phyloP scores from a whole-genome alignment of 2,888 invertebrate species.

The Thalpophila matura region DNA sequence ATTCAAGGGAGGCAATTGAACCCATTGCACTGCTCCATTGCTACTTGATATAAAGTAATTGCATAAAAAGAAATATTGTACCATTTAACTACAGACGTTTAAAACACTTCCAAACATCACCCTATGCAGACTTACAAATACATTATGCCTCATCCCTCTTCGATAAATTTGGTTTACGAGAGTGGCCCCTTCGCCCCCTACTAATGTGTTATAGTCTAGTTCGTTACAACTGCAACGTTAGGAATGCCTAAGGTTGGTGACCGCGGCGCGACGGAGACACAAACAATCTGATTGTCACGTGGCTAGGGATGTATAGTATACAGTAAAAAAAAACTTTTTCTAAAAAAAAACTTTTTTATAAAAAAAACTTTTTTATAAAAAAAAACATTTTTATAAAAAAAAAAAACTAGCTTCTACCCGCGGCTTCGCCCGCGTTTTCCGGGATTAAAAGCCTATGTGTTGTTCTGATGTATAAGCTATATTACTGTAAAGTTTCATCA shows the following conservation, averaged over 20 bases:
- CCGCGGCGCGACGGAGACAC: constrained; percentile 53
- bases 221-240: constrained; percentile 46
- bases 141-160: constrained; percentile 48
- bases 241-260: constrained; percentile 59
- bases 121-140: constrained; percentile 44
- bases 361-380: no score
- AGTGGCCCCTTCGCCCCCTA: constrained; percentile 41
- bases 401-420: no score
- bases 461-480: no score
- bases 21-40: no score
- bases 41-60: not conserved
- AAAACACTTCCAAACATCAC: not conserved
- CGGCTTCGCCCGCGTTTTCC: no score
- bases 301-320: not conserved
- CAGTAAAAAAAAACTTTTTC: not conserved
- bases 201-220: constrained; percentile 55
- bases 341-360: no score
- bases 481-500: no score
- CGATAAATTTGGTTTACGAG: constrained; percentile 59
- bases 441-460: no score
- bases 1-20: no score
- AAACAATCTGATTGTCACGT: constrained; percentile 56
- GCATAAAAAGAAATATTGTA: not conserved
- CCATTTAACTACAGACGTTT: constrained; percentile 10
- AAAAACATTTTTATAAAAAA: no score